phyloP scores from a whole-genome alignment of 2,888 invertebrate genomes.

The Megaustenia siamemsis region DNA sequence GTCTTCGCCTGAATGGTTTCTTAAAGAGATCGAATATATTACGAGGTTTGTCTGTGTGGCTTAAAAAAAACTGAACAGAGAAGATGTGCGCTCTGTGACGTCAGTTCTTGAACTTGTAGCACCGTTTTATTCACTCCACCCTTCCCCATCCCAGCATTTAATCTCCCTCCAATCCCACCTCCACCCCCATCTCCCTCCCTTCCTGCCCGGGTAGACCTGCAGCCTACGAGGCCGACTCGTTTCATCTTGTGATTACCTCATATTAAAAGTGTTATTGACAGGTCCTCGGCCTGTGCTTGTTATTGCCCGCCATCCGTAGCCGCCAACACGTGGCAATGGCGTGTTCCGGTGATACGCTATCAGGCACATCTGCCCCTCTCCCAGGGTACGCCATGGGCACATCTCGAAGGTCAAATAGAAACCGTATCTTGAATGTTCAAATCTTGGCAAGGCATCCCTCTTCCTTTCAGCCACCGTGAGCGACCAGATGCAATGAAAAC shows the following conservation, averaged over 20 bases:
- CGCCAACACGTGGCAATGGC: background rate
- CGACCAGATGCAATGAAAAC: conserved; percentile 36
- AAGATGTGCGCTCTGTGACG: no score
- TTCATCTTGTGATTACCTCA: background rate
- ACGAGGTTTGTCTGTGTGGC: no score
- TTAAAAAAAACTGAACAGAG: no score
- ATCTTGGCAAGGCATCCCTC: conserved; percentile 24
- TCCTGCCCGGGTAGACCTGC: background rate
- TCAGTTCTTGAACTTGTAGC: no score
- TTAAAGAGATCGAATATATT: no score
- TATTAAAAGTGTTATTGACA: background rate
- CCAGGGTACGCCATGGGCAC: conserved; percentile 2
- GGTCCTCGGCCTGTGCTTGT: background rate
- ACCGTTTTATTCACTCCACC: no score
- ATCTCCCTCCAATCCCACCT: no score
- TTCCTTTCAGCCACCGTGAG: conserved; percentile 14
- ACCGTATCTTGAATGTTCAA: background rate
- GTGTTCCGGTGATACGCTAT: background rate
- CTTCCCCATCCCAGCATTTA: no score
- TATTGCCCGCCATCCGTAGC: background rate
- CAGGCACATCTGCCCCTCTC: conserved; percentile 30
- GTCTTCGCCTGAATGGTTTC: no score
- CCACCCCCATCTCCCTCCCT: no score
- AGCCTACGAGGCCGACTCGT: background rate
- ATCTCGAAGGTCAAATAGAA: background rate